These are phyloP conservation scores for Drosophila setifemur DNA, from an alignment of 1,140 invertebrate species.

Conservation along the genomic window DNA sequence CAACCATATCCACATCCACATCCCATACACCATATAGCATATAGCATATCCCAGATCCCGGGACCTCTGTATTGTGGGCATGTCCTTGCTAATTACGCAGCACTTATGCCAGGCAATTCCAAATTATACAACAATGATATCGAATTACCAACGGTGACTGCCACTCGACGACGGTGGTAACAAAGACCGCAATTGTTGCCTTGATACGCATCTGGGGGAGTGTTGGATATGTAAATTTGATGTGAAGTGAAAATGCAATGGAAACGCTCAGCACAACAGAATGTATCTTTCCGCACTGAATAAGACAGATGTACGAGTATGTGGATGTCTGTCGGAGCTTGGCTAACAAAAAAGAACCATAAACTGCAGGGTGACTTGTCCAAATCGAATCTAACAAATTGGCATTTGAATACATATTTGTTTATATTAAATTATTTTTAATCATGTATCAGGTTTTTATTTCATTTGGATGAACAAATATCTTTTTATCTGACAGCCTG, in stretches of 20 bases:
- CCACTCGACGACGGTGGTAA: conserved; percentile 27
- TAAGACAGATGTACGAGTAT: conserved; percentile 29
- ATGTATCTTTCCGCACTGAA: conserved; percentile 3
- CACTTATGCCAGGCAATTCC: conserved; percentile 78
- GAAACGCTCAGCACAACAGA: conserved; percentile 23
- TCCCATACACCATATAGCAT: background rate
- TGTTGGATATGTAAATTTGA: conserved; percentile 62
- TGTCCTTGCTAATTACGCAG: conserved; percentile 80
- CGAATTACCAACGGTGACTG: conserved; percentile 61
- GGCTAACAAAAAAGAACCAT: no score
- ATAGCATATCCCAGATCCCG: no score
- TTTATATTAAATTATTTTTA: no score
- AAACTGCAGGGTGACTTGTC: no score
- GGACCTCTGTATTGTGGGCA: conserved; percentile 66
- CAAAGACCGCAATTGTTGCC: conserved; percentile 71
- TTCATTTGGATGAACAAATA: no score
- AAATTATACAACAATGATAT: conserved; percentile 81
- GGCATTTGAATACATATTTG: no score
- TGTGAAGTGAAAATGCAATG: conserved; percentile 55
- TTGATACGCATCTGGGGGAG: conserved; percentile 57
- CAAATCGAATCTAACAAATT: no score
- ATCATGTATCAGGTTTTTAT: no score
- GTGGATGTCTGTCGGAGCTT: no score
- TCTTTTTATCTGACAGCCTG: no score
- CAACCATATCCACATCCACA: background rate